Base-by-base conservation (phyloP, 2,888 invertebrate species). In the Netelia virgata region DNA sequence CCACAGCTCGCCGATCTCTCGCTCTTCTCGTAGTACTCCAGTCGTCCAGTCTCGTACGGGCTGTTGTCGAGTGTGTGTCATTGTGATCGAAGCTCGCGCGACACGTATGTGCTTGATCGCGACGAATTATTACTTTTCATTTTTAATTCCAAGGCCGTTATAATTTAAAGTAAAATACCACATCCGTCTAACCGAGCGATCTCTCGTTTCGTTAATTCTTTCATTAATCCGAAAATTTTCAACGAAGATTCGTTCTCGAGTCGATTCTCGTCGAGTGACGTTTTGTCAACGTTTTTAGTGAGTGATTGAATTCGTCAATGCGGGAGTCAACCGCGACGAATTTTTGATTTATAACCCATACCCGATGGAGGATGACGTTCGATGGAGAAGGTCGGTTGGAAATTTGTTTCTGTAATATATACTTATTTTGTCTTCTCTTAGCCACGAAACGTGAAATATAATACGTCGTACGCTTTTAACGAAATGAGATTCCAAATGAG, bases 321-420 rank as follows among this genome's bases (percentile, higher is more conserved):
- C 14, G 53, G 41, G 41, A 72, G 50, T 36, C 79, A 74, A 73
- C 64, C 61, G 23, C 47, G 43, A 64, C 43, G 43, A 41, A 68
- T 82, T 74, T 68, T 76, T 64, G 10, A 53, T 64, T 50, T 57
- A 55, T 47, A 66, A 43, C 14, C 77, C 69, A 76, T 70, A 77
- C 28, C 28, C 84, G 81, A 90, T 91, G 91, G 91, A 88, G 88
- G 86, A 91, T 89, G 91, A 91, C 85, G 91, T 91, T 88, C 88
- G 90, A 86, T 91, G 91, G 89, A 88, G 87, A 84, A 90, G 91
- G 91, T 91, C 88, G 86, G 82, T 83, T 53, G 23, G 43, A n/a
- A 28, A 1, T 63, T 64, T 78, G 66, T 11, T 43, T 16, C 5
- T 36, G 8, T 20, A 14, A 53, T 61, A 18, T 18, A 20, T 23